Conservation (phyloP, 2,797 vertebrate species). For the Pangasius mekongensis region DNA sequence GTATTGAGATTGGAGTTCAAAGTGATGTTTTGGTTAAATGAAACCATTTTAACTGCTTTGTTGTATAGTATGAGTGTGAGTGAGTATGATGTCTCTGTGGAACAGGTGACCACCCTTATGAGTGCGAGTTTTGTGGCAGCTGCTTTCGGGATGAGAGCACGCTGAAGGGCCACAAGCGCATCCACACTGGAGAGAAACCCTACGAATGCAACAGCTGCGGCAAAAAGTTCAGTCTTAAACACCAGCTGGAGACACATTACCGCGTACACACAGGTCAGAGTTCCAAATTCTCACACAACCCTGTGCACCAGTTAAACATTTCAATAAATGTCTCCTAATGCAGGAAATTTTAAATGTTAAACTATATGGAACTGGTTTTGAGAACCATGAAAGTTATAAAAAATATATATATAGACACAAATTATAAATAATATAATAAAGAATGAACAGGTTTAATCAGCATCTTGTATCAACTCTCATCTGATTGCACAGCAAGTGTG, state of each 20-base stretch:
- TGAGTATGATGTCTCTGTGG: constrained; percentile 22
- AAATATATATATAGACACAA: not conserved
- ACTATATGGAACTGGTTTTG: not conserved
- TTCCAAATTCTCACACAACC: constrained; percentile 4
- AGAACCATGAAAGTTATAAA: not conserved
- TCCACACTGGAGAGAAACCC: constrained; percentile 98
- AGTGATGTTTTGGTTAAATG: not conserved
- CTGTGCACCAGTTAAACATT: not conserved
- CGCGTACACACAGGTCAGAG: constrained; percentile 76
- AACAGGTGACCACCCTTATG: constrained; percentile 95
- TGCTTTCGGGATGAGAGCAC: constrained; percentile 98
- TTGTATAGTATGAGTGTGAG: not conserved
- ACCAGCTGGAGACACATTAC: constrained; percentile 99
- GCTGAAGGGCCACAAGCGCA: constrained; percentile 96
- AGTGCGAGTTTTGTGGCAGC: constrained; percentile 99
- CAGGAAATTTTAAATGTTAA: not conserved
- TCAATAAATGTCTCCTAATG: not conserved
- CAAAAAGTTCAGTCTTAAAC: constrained; percentile 98
- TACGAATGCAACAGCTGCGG: constrained; percentile 98
- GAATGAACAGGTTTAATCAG: not conserved
- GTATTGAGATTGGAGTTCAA: not conserved
- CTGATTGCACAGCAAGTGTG: not conserved
- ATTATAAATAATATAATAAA: not conserved
- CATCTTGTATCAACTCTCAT: not conserved
- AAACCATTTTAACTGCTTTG: not conserved